Conservation (phyloP, 2,888 invertebrate genomes). For the Ophion ellenae region DNA sequence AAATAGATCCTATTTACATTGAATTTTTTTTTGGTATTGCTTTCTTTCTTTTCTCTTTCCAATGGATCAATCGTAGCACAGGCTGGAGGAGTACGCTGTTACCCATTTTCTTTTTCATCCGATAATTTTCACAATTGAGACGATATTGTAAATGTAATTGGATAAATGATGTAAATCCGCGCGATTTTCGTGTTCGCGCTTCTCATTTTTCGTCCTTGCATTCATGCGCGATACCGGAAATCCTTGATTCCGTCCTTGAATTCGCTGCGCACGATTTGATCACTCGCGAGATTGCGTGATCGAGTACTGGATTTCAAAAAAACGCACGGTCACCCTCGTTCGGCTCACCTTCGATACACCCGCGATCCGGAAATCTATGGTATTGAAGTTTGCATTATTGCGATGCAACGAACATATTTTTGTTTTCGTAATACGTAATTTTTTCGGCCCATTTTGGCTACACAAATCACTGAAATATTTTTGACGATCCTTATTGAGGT, state of each 20-base stretch:
- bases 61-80: constrained; percentile 36
- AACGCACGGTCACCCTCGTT: constrained; percentile 17
- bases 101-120: not conserved
- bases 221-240: constrained; percentile 33
- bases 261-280: constrained; percentile 45
- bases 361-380: not conserved
- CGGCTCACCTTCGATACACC: constrained; percentile 14
- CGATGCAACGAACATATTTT: too few species aligned
- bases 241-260: constrained; percentile 52
- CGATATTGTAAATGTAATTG: not conserved
- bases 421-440: too few species aligned
- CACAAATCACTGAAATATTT: too few species aligned
- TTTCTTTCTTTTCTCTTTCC: not conserved
- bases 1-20: too few species aligned
- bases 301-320: constrained; percentile 46
- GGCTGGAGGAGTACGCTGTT: constrained; percentile 1
- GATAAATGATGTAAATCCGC: not conserved
- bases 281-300: constrained; percentile 46
- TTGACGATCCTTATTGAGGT: too few species aligned
- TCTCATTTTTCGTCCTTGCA: not conserved
- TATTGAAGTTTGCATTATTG: too few species aligned
- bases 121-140: not conserved
- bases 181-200: constrained; percentile 25
- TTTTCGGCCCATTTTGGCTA: too few species aligned
- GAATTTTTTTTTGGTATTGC: too few species aligned